These are phyloP conservation scores for Aphelinus atriplicis DNA, from an alignment of 1,140 invertebrate species.

Conservation along the genomic window DNA sequence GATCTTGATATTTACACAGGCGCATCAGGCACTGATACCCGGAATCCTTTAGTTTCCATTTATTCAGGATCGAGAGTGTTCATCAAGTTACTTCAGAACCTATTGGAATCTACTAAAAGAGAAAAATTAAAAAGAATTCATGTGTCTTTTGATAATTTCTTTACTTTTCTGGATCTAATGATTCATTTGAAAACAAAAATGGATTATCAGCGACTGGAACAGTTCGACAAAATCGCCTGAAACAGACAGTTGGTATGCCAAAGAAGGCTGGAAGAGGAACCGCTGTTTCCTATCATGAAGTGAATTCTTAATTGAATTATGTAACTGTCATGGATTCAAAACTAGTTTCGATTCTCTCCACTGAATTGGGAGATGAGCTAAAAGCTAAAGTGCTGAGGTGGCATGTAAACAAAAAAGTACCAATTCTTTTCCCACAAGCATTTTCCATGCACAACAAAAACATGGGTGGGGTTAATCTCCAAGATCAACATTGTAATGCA, in stretches of 20 bases:
- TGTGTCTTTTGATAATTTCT: too few relatives aligned
- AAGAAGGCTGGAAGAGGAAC: slow-evolving; percentile 14
- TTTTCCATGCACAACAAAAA: slow-evolving; percentile 15
- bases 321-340: slow-evolving; percentile 34
- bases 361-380: slow-evolving; percentile 10
- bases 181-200: too few relatives aligned
- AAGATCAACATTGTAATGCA: slow-evolving; percentile 37
- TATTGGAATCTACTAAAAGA: too few relatives aligned
- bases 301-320: slow-evolving; percentile 19
- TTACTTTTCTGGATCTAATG: too few relatives aligned
- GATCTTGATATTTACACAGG: too few relatives aligned
- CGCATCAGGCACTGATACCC: too few relatives aligned
- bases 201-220: too few relatives aligned
- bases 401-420: not conserved
- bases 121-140: too few relatives aligned
- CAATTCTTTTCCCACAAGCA: slow-evolving; percentile 18
- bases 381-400: slow-evolving; percentile 11
- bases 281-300: slow-evolving; percentile 10
- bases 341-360: slow-evolving; percentile 20
- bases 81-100: too few relatives aligned
- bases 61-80: too few relatives aligned
- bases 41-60: too few relatives aligned
- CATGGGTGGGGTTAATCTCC: slow-evolving; percentile 1
- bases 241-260: not conserved
- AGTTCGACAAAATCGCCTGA: too few relatives aligned